A percentile compares a stretch with the other conserved stretches of the same genome.
These are phyloP conservation scores for Lasioglossum villosulum DNA, from an alignment of 2,888 invertebrate species.

Conservation along the genomic window DNA sequence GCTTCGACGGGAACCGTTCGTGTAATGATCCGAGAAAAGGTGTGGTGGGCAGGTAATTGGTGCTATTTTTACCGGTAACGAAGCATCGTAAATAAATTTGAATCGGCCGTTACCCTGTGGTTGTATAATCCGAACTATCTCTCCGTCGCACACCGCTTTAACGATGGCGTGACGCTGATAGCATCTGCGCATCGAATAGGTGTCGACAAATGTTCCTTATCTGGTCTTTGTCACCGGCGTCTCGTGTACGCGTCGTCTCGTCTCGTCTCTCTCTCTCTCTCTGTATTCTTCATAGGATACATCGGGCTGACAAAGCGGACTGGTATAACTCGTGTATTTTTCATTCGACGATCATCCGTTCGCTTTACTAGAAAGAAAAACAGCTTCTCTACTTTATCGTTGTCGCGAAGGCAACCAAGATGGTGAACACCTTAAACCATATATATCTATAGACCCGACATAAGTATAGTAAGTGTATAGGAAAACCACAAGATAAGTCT, in stretches of 20 bases:
- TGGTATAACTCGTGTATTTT: neutral
- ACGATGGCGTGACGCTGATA: conserved; percentile 13
- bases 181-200: conserved; percentile 1
- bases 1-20: neutral
- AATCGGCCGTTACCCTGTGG: conserved; percentile 17
- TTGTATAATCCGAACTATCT: conserved; percentile 23
- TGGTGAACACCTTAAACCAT: no score
- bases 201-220: neutral
- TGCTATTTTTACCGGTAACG: conserved; percentile 7
- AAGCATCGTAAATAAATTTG: conserved; percentile 32
- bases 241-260: neutral
- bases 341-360: neutral
- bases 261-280: neutral
- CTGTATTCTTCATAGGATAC: neutral
- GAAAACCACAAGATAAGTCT: no score
- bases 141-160: neutral
- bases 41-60: conserved; percentile 6
- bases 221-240: neutral
- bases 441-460: no score
- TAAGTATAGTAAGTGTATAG: no score
- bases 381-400: neutral
- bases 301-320: neutral
- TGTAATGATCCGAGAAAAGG: conserved; percentile 14
- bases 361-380: neutral
- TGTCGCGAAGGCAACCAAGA: neutral